Percentiles rank a stretch among this genome's conserved stretches.
These are phyloP conservation scores for Lota lota DNA, from an alignment of 2,113 vertebrate species.

Conservation along the genomic window DNA sequence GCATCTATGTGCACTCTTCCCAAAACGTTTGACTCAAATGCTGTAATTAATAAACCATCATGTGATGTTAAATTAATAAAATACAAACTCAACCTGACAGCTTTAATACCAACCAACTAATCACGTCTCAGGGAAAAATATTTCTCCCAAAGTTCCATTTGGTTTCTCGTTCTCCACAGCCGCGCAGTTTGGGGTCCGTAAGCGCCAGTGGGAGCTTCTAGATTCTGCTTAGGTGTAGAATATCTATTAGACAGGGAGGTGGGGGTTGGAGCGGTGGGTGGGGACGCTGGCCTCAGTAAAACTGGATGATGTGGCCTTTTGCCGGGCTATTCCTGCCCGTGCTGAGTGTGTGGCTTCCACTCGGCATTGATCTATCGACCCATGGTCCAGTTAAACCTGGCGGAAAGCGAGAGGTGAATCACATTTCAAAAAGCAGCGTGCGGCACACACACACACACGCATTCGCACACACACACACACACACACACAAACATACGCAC, in stretches of 20 bases:
- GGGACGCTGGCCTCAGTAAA: conserved; percentile 22
- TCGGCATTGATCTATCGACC: conserved; percentile 68
- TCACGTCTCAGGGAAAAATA: too few species aligned
- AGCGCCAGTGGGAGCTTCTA: too few species aligned
- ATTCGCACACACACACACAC: conserved; percentile 8
- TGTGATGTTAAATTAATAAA: too few species aligned
- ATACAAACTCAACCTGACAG: too few species aligned
- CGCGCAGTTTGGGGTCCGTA: too few species aligned
- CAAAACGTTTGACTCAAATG: too few species aligned
- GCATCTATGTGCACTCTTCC: too few species aligned
- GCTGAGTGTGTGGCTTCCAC: conserved; percentile 68
- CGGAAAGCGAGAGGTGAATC: conserved; percentile 61
- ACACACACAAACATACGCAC: neutral
- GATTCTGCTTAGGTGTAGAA: conserved; percentile 23
- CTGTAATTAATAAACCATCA: too few species aligned
- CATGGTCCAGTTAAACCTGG: conserved; percentile 60
- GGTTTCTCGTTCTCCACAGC: too few species aligned
- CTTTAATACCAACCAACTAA: too few species aligned
- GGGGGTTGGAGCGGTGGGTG: conserved; percentile 19
- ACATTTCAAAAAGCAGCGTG: conserved; percentile 17
- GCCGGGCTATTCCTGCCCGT: conserved; percentile 61
- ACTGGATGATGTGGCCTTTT: conserved; percentile 68
- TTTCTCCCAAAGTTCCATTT: too few species aligned
- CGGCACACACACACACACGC: conserved; percentile 6
- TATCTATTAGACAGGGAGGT: conserved; percentile 56